Evolutionary conservation across 2,888 invertebrate genomes (phyloP).

Genomic region (Anoncus sp.): DNA sequence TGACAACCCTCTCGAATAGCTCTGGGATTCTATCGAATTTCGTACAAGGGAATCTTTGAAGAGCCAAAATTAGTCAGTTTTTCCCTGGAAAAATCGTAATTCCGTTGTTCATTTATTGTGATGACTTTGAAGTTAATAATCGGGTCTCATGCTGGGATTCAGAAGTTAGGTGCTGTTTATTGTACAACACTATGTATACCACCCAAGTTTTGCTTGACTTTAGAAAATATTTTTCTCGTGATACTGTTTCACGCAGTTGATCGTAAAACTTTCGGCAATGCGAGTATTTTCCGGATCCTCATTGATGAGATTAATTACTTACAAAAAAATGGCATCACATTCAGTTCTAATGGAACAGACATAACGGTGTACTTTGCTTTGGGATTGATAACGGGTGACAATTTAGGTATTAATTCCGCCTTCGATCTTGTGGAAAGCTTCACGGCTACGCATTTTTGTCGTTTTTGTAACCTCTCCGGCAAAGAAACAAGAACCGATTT

Average conservation of each 20-base stretch:
- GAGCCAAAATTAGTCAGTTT: not conserved
- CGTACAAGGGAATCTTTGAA: slow-evolving; percentile 11
- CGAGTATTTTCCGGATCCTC: slow-evolving; percentile 26
- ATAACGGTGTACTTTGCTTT: slow-evolving; percentile 30
- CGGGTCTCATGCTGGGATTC: slow-evolving; percentile 31
- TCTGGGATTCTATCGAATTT: slow-evolving; percentile 20
- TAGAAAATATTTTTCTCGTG: slow-evolving; percentile 42
- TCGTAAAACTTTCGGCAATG: slow-evolving; percentile 28
- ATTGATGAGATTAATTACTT: slow-evolving; percentile 25
- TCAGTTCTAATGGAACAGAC: slow-evolving; percentile 4
- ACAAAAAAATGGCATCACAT: slow-evolving; percentile 11
- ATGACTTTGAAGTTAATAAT: slow-evolving; percentile 40
- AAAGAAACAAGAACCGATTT: not conserved
- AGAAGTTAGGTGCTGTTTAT: slow-evolving; percentile 34
- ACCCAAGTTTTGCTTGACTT: slow-evolving; percentile 9
- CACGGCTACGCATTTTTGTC: slow-evolving; percentile 10
- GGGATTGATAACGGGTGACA: slow-evolving; percentile 35
- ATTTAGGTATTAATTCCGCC: slow-evolving; percentile 26
- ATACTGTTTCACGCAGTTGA: slow-evolving; percentile 28
- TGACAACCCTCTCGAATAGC: slow-evolving; percentile 2
- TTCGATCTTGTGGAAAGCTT: slow-evolving; percentile 44
- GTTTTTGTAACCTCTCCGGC: slow-evolving; percentile 1
- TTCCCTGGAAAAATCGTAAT: slow-evolving; percentile 13
- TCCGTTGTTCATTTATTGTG: slow-evolving; percentile 15
- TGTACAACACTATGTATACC: slow-evolving; percentile 31